These are phyloP conservation scores for Peromyscus eremicus DNA, from an alignment of 2,797 vertebrate species.

Conservation along the genomic window DNA sequence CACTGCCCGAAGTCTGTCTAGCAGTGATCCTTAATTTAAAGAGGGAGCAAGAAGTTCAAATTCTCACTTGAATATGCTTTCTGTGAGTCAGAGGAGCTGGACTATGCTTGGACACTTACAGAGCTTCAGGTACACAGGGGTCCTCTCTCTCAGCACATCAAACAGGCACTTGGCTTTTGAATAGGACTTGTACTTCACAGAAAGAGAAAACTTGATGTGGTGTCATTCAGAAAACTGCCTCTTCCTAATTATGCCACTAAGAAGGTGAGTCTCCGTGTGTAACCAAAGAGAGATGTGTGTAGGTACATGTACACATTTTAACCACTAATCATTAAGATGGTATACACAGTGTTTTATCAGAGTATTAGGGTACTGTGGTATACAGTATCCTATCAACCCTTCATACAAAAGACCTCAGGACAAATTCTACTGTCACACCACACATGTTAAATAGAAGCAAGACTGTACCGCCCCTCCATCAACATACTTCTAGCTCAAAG, in stretches of 20 bases:
- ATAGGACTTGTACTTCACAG: neutral
- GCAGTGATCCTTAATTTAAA: neutral
- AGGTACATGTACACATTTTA: neutral
- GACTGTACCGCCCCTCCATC: neutral
- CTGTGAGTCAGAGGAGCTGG: neutral
- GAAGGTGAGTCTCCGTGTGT: neutral
- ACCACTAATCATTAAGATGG: neutral
- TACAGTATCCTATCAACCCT: neutral
- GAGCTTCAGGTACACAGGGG: neutral
- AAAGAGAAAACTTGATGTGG: neutral
- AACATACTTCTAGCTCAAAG: neutral
- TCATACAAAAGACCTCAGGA: neutral
- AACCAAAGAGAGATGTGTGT: fast-evolving
- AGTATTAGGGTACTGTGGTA: too few relatives aligned
- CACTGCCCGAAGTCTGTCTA: neutral
- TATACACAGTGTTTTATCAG: too few relatives aligned
- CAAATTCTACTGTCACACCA: neutral
- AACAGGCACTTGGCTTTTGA: neutral
- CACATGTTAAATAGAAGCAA: neutral
- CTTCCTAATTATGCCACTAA: neutral
- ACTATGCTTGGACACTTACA: neutral
- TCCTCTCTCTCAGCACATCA: neutral
- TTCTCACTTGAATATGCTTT: neutral
- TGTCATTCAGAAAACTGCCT: neutral
- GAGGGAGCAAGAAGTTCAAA: neutral